These are phyloP conservation scores for Atopsyche davidsoni DNA, from an alignment of 1,140 invertebrate genomes.

Conservation along the genomic window DNA sequence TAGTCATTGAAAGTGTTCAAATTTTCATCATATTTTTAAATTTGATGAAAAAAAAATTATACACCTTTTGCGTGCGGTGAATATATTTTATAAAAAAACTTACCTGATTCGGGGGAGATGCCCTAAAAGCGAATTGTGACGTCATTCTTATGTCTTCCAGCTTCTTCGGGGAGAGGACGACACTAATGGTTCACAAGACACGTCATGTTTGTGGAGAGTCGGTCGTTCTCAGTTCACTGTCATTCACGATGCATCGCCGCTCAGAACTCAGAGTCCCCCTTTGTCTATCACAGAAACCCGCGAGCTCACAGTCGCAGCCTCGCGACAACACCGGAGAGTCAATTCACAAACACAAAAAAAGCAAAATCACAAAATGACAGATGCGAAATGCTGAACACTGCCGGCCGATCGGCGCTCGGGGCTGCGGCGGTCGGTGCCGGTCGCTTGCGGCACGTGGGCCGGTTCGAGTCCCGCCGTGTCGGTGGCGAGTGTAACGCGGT, in stretches of 20 bases:
- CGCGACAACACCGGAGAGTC: conserved; percentile 8
- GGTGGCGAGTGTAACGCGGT: conserved; percentile 24
- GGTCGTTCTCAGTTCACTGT: no score
- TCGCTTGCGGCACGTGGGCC: conserved; percentile 5
- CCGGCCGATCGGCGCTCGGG: conserved; percentile 5
- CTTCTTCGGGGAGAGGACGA: not conserved
- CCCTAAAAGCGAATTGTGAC: conserved; percentile 62
- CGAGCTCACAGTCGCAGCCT: conserved; percentile 1
- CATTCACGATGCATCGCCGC: no score
- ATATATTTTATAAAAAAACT: conserved; percentile 16
- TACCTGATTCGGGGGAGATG: conserved; percentile 61
- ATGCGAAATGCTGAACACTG: not conserved
- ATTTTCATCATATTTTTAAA: no score
- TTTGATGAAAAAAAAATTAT: no score
- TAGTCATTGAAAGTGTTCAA: not conserved
- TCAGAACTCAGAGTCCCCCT: no score
- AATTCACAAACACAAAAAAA: not conserved
- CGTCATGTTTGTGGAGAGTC: conserved; percentile 1
- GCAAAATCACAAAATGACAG: not conserved
- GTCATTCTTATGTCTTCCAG: conserved; percentile 33
- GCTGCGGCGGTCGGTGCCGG: not conserved
- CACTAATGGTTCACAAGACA: conserved; percentile 5
- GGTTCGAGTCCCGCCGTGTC: no score
- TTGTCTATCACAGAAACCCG: not conserved
- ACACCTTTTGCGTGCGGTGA: no score